phyloP scores from a whole-genome alignment of 2,113 vertebrate genomes.

The Lichenostomus cassidix region DNA sequence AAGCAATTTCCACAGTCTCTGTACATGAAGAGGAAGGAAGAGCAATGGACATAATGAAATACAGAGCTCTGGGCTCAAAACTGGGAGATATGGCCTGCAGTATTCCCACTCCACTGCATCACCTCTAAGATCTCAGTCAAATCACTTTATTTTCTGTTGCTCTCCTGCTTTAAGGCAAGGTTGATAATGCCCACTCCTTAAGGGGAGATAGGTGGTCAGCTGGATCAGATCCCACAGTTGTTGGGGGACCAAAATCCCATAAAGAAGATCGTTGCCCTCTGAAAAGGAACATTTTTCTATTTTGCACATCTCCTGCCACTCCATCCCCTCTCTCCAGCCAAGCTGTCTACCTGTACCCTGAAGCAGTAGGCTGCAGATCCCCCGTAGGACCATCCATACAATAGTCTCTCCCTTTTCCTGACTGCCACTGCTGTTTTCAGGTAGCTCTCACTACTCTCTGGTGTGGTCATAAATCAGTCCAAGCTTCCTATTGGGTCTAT shows the following conservation, averaged over 20 bases:
- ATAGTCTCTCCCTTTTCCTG: rapidly evolving
- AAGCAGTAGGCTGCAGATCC: background rate
- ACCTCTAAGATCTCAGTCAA: background rate
- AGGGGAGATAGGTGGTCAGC: background rate
- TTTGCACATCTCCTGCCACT: background rate
- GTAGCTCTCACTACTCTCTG: background rate
- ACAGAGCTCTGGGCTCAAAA: background rate
- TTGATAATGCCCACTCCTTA: background rate
- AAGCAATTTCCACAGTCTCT: background rate
- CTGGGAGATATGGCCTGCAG: background rate
- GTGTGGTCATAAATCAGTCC: background rate
- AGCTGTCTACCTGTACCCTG: background rate
- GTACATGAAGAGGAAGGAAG: background rate
- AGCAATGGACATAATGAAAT: background rate
- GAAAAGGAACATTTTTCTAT: background rate
- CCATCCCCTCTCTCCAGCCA: background rate
- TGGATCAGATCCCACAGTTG: background rate
- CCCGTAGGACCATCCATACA: rapidly evolving
- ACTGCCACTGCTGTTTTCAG: background rate
- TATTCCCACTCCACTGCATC: background rate
- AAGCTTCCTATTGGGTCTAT: background rate
- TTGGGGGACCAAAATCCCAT: background rate
- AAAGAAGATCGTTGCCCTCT: background rate
- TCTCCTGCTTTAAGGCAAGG: background rate
- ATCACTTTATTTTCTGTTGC: background rate